Percentiles rank a stretch among this genome's conserved stretches.
Evolutionary conservation across 1,140 invertebrate genomes (phyloP).

Genomic region (Himalopsyche phryganea): DNA sequence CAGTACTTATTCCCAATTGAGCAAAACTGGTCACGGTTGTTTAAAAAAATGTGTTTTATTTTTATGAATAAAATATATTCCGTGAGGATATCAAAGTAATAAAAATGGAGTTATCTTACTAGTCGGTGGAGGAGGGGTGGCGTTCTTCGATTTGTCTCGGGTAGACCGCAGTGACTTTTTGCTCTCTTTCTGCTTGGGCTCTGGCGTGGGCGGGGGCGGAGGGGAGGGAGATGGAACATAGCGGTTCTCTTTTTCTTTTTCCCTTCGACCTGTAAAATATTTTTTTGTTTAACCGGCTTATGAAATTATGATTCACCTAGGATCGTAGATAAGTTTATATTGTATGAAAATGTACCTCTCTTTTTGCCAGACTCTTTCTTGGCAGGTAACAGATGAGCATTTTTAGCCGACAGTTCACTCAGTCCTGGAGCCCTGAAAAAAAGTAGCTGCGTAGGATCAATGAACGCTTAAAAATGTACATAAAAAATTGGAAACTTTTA

Average conservation of each 20-base stretch:
- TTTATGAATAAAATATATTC: too few species aligned
- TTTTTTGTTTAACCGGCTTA: too few species aligned
- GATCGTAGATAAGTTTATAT: neutral
- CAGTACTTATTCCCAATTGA: too few species aligned
- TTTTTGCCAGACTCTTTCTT: conserved; percentile 12
- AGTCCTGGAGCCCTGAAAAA: conserved; percentile 14
- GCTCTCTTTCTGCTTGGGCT: conserved; percentile 45
- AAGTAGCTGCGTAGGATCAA: too few species aligned
- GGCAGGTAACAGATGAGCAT: conserved; percentile 10
- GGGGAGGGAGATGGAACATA: conserved; percentile 18
- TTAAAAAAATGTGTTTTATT: too few species aligned
- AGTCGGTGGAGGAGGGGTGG: conserved; percentile 10
- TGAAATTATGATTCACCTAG: too few species aligned
- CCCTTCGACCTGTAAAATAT: conserved; percentile 16
- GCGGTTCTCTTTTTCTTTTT: conserved; percentile 27
- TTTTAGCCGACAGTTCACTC: conserved; percentile 24
- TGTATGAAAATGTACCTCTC: conserved; percentile 5
- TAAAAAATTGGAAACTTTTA: too few species aligned
- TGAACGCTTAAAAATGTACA: too few species aligned
- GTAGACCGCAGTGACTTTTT: conserved; percentile 43
- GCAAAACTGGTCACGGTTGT: too few species aligned
- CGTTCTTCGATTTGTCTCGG: conserved; percentile 32
- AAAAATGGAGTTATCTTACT: neutral
- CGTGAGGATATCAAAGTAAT: too few species aligned
- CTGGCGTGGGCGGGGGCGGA: conserved; percentile 36